Conservation (phyloP, 1,140 invertebrate species). For the Eciton burchellii region DNA sequence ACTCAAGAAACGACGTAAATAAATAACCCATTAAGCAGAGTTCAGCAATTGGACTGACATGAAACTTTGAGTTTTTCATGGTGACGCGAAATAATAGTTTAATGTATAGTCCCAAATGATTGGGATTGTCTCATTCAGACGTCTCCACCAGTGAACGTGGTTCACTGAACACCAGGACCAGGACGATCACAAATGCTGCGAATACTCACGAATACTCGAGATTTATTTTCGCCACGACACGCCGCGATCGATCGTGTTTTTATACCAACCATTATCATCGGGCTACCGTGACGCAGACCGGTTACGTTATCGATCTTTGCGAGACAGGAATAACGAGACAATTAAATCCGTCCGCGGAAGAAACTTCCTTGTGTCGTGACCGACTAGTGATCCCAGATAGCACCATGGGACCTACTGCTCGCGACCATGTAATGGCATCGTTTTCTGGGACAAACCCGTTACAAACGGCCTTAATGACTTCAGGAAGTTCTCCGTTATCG, state of each 20-base stretch:
- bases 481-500: constrained; percentile 67
- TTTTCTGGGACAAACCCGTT: constrained; percentile 62
- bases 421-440: constrained; percentile 57
- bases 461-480: constrained; percentile 59
- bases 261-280: neutral
- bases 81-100: neutral
- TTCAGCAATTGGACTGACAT: too few relatives aligned
- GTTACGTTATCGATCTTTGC: constrained; percentile 53
- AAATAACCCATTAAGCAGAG: too few relatives aligned
- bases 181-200: neutral
- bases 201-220: constrained; percentile 5
- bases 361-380: constrained; percentile 66
- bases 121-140: neutral
- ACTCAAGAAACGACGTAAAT: too few relatives aligned
- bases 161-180: neutral
- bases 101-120: neutral
- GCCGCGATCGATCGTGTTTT: constrained; percentile 18
- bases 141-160: neutral
- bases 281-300: constrained; percentile 26
- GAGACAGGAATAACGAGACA: constrained; percentile 49
- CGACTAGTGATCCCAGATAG: constrained; percentile 56
- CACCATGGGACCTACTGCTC: constrained; percentile 52
- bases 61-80: too few relatives aligned
- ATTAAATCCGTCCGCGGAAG: constrained; percentile 50
- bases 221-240: constrained; percentile 26